phyloP scores from a whole-genome alignment of 2,797 vertebrate species.

The Podarcis siculus region DNA sequence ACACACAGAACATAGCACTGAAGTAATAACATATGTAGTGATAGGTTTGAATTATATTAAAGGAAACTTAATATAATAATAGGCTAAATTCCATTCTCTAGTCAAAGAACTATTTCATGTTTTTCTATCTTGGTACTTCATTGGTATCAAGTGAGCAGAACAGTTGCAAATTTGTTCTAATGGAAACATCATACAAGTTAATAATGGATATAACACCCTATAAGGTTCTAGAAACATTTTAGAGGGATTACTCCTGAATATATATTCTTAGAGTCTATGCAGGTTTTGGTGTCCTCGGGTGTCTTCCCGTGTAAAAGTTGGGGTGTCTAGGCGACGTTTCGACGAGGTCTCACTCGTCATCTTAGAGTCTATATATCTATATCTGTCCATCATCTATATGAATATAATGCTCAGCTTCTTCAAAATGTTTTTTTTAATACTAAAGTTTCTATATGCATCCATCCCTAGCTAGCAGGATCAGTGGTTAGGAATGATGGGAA shows the following conservation, averaged over 20 bases:
- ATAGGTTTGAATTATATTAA: slow-evolving; percentile 32
- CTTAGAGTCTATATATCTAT: no score
- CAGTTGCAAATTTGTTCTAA: slow-evolving; percentile 26
- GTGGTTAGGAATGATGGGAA: no score
- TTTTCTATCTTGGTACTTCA: slow-evolving; percentile 5
- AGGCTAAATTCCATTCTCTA: slow-evolving; percentile 1
- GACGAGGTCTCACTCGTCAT: no score
- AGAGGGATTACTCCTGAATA: not conserved
- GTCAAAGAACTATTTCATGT: not conserved
- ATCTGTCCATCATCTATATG: not conserved
- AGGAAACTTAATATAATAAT: slow-evolving; percentile 1
- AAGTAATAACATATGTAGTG: slow-evolving; percentile 8
- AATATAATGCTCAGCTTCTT: no score
- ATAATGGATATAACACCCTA: slow-evolving; percentile 3
- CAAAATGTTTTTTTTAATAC: rapidly evolving
- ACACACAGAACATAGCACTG: not conserved
- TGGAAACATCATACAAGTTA: slow-evolving; percentile 21
- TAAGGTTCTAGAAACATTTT: slow-evolving; percentile 20
- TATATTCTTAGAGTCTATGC: not conserved
- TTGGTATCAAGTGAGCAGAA: not conserved
- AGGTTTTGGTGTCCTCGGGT: no score
- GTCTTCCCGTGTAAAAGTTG: no score
- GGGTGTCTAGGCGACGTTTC: no score
- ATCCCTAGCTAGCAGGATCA: not conserved
- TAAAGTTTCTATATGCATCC: not conserved